Conservation (phyloP, 2,888 invertebrate genomes). For the Ormyrus thymus region DNA sequence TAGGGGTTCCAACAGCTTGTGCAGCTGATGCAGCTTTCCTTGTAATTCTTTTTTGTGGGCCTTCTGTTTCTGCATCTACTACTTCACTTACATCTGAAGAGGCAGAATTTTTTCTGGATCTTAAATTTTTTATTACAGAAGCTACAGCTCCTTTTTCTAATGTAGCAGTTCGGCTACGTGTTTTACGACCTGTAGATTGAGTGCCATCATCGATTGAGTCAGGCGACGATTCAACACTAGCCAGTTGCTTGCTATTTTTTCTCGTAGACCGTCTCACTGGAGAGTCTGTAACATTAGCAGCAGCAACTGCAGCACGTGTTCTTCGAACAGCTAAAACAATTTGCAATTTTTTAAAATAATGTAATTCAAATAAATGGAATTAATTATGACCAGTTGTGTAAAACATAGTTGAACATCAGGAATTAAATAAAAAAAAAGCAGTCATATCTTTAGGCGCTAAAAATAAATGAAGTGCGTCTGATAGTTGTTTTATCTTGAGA, state of each 20-base stretch:
- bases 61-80: slow-evolving; percentile 39
- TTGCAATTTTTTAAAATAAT: background rate
- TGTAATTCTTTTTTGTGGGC: slow-evolving; percentile 40
- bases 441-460: background rate
- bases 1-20: slow-evolving; percentile 42
- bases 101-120: slow-evolving; percentile 53
- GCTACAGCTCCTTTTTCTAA: slow-evolving; percentile 43
- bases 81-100: slow-evolving; percentile 51
- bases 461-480: too few species aligned
- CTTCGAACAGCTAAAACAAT: slow-evolving; percentile 35
- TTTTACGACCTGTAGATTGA: slow-evolving; percentile 21
- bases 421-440: background rate
- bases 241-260: slow-evolving; percentile 36
- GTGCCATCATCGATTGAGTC: slow-evolving; percentile 44
- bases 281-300: slow-evolving; percentile 41
- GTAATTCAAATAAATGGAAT: background rate
- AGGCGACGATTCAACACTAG: slow-evolving; percentile 45
- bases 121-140: slow-evolving; percentile 28
- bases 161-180: slow-evolving; percentile 47
- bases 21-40: slow-evolving; percentile 27
- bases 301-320: slow-evolving; percentile 34
- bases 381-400: background rate
- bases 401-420: background rate
- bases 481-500: too few species aligned
- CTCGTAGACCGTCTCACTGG: slow-evolving; percentile 44